phyloP scores from a whole-genome alignment of 2,797 vertebrate species.

The Sparidentex hasta region DNA sequence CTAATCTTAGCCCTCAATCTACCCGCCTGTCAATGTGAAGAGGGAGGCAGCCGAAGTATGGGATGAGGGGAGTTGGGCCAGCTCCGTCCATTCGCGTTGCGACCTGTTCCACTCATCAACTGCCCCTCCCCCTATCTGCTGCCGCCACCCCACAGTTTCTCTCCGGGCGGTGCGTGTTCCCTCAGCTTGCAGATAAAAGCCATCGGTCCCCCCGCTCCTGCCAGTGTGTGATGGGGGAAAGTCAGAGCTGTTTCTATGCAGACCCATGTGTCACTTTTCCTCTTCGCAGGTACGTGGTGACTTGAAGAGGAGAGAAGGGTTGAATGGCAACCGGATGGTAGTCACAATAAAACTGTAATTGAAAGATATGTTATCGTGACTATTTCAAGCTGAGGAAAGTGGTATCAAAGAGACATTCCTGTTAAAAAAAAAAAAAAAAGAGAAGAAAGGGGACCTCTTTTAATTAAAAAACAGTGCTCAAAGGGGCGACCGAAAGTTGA shows the following conservation, averaged over 20 bases:
- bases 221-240: constrained; percentile 72
- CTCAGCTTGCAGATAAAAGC: constrained; percentile 77
- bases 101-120: constrained; percentile 64
- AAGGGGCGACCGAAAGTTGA: constrained; percentile 85
- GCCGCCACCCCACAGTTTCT: constrained; percentile 57
- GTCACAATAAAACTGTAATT: constrained; percentile 90
- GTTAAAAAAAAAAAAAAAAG: constrained; percentile 55
- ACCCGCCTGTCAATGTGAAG: constrained; percentile 86
- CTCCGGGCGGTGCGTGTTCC: constrained; percentile 67
- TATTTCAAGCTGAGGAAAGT: constrained; percentile 79
- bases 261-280: constrained; percentile 79
- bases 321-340: constrained; percentile 84
- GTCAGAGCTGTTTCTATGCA: constrained; percentile 80
- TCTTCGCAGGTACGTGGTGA: constrained; percentile 79
- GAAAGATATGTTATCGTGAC: constrained; percentile 90
- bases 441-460: constrained; percentile 83
- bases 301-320: constrained; percentile 63
- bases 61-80: constrained; percentile 79
- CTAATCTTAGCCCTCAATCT: constrained; percentile 91
- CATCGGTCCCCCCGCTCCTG: constrained; percentile 55
- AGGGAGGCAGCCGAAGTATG: constrained; percentile 75
- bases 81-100: constrained; percentile 57
- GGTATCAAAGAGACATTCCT: constrained; percentile 81
- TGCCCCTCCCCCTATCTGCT: constrained; percentile 38
- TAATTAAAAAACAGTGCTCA: constrained; percentile 87